Evolutionary conservation across 2,888 invertebrate genomes (phyloP).

Genomic region (Eretmocerus hayati): DNA sequence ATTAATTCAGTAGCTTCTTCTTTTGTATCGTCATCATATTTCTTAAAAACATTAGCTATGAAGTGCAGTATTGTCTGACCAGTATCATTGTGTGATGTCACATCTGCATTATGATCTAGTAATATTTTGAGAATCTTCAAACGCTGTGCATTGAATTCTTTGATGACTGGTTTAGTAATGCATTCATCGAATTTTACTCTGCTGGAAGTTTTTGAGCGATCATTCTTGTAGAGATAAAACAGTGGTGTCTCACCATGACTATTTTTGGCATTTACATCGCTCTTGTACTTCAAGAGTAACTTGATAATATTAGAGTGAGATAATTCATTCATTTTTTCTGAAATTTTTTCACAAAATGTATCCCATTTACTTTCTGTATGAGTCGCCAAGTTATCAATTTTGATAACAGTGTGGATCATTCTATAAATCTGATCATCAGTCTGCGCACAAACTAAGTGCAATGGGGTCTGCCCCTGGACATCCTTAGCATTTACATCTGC

Average conservation of each 20-base stretch:
- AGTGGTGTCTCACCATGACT: constrained; percentile 8
- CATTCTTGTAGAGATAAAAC: constrained; percentile 12
- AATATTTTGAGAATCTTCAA: constrained; percentile 12
- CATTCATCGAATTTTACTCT: not conserved
- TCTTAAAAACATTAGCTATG: constrained; percentile 3
- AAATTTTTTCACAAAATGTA: not conserved
- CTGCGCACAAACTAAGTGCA: constrained; percentile 15
- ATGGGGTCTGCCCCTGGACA: constrained; percentile 10
- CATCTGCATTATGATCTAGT: constrained; percentile 8
- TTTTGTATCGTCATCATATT: constrained; percentile 7
- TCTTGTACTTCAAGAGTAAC: constrained; percentile 10
- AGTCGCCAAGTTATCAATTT: not conserved
- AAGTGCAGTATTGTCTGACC: constrained; percentile 12
- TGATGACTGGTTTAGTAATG: constrained; percentile 3
- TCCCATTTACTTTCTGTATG: not conserved
- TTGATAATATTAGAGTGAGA: constrained; percentile 11
- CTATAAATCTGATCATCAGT: constrained; percentile 6
- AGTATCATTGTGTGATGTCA: not conserved
- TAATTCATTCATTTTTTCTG: not conserved
- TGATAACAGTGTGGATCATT: constrained; percentile 2
- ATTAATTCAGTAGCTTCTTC: constrained; percentile 13
- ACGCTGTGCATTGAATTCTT: constrained; percentile 8
- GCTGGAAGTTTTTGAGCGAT: not conserved
- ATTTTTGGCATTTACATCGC: constrained; percentile 14
- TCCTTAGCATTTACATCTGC: constrained; percentile 13